Evolutionary conservation across 2,888 invertebrate species (phyloP).

Genomic region (Agrochola lychnidis): DNA sequence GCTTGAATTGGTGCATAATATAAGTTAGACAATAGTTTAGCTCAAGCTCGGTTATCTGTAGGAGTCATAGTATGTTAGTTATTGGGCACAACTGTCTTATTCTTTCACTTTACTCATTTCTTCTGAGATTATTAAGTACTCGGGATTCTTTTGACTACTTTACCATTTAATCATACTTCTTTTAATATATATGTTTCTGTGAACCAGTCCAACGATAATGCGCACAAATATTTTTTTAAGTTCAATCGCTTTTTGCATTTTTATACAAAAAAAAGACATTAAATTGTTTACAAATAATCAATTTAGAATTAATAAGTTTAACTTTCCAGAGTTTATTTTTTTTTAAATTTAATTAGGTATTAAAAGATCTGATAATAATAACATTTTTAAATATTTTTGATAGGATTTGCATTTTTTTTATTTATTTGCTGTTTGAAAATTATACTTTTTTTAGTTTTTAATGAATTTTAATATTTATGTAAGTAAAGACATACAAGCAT

Average conservation of each 20-base stretch:
- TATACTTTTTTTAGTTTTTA: slow-evolving; percentile 36
- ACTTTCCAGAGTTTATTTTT: slow-evolving; percentile 50
- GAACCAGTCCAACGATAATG: slow-evolving; percentile 13
- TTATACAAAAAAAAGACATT: slow-evolving; percentile 42
- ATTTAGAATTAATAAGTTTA: slow-evolving; percentile 48
- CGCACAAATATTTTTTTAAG: slow-evolving; percentile 51
- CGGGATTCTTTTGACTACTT: slow-evolving; percentile 19
- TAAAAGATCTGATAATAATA: slow-evolving; percentile 58
- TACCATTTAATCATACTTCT: background rate
- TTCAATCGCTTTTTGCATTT: slow-evolving; percentile 56
- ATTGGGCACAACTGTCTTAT: slow-evolving; percentile 5
- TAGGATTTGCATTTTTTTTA: slow-evolving; percentile 47
- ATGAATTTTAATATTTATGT: slow-evolving; percentile 35
- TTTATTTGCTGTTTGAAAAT: slow-evolving; percentile 43
- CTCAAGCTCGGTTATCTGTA: slow-evolving; percentile 34
- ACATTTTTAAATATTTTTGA: slow-evolving; percentile 56
- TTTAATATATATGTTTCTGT: slow-evolving; percentile 13
- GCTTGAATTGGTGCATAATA: slow-evolving; percentile 53
- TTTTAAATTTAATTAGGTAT: slow-evolving; percentile 27
- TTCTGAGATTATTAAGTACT: slow-evolving; percentile 45
- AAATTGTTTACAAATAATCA: slow-evolving; percentile 24
- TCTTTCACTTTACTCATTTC: slow-evolving; percentile 11
- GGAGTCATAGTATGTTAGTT: slow-evolving; percentile 12
- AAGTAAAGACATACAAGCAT: slow-evolving; percentile 44
- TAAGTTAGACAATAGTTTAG: slow-evolving; percentile 37